Evolutionary conservation across 2,888 invertebrate species (phyloP).

Genomic region (Eupithecia dodoneata): DNA sequence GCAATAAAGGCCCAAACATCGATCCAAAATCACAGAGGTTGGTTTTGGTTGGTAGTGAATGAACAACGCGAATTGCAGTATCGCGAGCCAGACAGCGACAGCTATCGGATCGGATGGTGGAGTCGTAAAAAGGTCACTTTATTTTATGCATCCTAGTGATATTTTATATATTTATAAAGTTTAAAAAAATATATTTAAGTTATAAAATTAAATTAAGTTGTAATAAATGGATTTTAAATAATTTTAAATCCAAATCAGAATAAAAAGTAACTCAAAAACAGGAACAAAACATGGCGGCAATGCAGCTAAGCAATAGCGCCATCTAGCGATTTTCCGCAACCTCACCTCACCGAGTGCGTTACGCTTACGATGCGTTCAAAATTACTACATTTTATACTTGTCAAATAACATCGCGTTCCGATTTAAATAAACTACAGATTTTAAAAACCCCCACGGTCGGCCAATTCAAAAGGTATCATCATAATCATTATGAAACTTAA

Average conservation of each 20-base stretch:
- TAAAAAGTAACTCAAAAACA: neutral
- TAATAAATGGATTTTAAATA: neutral
- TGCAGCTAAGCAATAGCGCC: neutral
- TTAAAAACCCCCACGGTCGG: no score
- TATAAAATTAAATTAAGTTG: neutral
- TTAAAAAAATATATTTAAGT: neutral
- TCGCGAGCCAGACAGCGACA: constrained; percentile 6
- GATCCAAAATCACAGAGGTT: constrained; percentile 77
- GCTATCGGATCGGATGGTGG: neutral
- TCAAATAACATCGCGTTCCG: neutral
- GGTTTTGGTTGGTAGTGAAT: constrained; percentile 55
- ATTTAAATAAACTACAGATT: neutral
- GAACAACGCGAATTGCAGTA: constrained; percentile 47
- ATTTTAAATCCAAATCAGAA: neutral
- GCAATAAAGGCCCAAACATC: constrained; percentile 87
- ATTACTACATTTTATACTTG: neutral
- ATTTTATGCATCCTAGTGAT: neutral
- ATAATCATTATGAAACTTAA: no score
- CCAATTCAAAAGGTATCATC: no score
- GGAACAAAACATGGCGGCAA: neutral
- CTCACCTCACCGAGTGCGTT: no score
- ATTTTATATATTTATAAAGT: neutral
- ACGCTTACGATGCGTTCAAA: constrained; percentile 14
- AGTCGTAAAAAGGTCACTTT: neutral
- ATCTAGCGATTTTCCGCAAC: neutral